These are phyloP conservation scores for Camponotus pennsylvanicus DNA, from an alignment of 1,140 invertebrate genomes.

Conservation along the genomic window DNA sequence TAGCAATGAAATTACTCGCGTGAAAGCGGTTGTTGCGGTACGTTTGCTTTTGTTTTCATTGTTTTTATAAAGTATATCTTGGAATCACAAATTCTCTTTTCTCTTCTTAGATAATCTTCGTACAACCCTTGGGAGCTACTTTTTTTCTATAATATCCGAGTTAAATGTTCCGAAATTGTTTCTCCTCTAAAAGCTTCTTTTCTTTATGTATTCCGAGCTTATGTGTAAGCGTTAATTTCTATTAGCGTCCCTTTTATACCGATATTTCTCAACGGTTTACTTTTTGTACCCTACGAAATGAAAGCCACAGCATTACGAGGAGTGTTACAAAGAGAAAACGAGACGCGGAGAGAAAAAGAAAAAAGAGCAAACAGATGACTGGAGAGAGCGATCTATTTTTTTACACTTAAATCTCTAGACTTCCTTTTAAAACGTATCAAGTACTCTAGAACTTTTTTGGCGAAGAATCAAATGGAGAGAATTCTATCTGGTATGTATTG, in stretches of 20 bases:
- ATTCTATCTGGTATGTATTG: not conserved
- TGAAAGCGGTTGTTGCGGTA: no score
- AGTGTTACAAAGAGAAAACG: slow-evolving; percentile 31
- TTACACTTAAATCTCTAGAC: not conserved
- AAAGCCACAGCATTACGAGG: slow-evolving; percentile 20
- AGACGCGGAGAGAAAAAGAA: not conserved
- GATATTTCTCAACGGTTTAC: slow-evolving; percentile 48
- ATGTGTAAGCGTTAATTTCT: slow-evolving; percentile 6
- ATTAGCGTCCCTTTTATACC: not conserved
- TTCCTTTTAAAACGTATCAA: not conserved
- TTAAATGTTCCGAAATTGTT: slow-evolving; percentile 7
- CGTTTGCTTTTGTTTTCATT: no score
- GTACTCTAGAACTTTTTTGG: not conserved
- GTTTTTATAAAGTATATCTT: no score
- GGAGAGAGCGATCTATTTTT: not conserved
- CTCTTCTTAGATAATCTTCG: not conserved
- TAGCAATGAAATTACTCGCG: no score
- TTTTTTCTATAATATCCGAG: not conserved
- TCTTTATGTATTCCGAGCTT: slow-evolving; percentile 9
- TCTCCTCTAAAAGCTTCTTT: not conserved
- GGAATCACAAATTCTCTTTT: not conserved
- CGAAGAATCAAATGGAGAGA: not conserved
- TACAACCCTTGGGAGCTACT: not conserved
- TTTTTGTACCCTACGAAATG: slow-evolving; percentile 37
- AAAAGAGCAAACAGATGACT: not conserved